phyloP scores from a whole-genome alignment of 2,797 vertebrate species.

The Erpetoichthys calabaricus region DNA sequence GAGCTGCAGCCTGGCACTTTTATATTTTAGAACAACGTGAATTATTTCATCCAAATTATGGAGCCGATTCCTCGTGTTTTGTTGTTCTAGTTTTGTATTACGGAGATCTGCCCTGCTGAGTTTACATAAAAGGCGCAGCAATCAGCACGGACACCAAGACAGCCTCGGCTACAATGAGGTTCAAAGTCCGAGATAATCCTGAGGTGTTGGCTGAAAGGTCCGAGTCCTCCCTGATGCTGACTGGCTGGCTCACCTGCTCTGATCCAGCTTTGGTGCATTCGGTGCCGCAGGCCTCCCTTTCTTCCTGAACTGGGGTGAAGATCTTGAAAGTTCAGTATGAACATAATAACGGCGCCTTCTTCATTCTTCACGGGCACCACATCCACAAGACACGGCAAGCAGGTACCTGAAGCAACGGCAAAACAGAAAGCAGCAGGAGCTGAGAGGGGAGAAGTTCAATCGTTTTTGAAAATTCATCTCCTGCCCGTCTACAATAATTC shows the following conservation, averaged over 20 bases:
- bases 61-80: too few relatives aligned
- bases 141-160: too few relatives aligned
- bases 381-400: constrained; percentile 80
- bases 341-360: constrained; percentile 84
- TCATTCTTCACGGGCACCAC: constrained; percentile 90
- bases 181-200: too few relatives aligned
- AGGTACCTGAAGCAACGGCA: constrained; percentile 53
- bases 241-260: constrained; percentile 34
- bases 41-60: too few relatives aligned
- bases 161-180: too few relatives aligned
- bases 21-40: too few relatives aligned
- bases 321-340: constrained; percentile 94
- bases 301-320: constrained; percentile 63
- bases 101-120: too few relatives aligned
- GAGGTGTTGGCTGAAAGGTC: too few relatives aligned
- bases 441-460: not conserved
- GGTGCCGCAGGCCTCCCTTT: constrained; percentile 60
- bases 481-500: not conserved
- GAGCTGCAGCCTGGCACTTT: too few relatives aligned
- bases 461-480: not conserved
- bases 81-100: too few relatives aligned
- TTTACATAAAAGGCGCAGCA: too few relatives aligned
- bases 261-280: constrained; percentile 63
- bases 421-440: not conserved
- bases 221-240: too few relatives aligned